Evolutionary conservation across 2,888 invertebrate species (phyloP).

Genomic region (Sinhomidia bicolor): DNA sequence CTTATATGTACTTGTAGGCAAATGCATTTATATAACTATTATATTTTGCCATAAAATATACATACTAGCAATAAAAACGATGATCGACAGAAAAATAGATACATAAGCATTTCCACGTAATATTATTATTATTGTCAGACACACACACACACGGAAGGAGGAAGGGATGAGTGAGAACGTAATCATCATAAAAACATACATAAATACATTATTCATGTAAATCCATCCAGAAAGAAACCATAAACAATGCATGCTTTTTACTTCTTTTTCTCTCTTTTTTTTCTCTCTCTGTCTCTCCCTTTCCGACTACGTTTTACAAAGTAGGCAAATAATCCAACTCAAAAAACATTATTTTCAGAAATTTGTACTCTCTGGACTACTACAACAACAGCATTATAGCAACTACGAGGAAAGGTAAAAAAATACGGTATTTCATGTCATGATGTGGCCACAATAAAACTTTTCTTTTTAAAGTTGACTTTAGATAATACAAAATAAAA

Average conservation of each 20-base stretch:
- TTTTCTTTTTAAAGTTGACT: background rate
- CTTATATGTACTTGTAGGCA: background rate
- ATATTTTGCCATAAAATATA: no score
- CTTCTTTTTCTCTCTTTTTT: background rate
- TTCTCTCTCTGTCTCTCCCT: background rate
- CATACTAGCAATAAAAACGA: conserved; percentile 2
- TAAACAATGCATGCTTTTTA: conserved; percentile 46
- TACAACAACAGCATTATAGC: background rate
- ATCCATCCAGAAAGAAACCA: conserved; percentile 40
- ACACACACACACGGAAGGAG: conserved; percentile 82
- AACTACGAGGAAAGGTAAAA: conserved; percentile 5
- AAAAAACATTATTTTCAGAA: background rate
- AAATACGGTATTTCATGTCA: conserved; percentile 35
- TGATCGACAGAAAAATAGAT: background rate
- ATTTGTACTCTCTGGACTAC: conserved; percentile 7
- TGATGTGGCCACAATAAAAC: conserved; percentile 41
- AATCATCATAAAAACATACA: conserved; percentile 61
- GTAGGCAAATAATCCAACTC: background rate
- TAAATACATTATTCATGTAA: conserved; percentile 51
- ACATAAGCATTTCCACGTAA: background rate
- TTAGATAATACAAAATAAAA: conserved; percentile 17
- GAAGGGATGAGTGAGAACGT: conserved; percentile 34
- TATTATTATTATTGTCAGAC: background rate
- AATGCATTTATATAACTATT: background rate
- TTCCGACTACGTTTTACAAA: background rate